Percentiles rank a stretch among this genome's conserved stretches.
Evolutionary conservation across 1,140 invertebrate genomes (phyloP).

Genomic region (Tribolium castaneum): DNA sequence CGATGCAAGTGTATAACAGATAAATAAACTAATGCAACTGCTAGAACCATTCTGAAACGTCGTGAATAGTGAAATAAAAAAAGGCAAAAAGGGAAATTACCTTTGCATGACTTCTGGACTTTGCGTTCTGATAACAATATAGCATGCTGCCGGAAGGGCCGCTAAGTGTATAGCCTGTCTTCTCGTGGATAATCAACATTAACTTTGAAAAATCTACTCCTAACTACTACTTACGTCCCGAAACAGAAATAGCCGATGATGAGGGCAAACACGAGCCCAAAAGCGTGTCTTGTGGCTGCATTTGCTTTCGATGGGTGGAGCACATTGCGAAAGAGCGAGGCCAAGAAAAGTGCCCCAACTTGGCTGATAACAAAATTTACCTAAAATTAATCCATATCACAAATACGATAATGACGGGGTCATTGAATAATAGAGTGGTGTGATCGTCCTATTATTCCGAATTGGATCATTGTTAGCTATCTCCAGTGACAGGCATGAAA

Average conservation of each 20-base stretch:
- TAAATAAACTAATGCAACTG: constrained; percentile 83
- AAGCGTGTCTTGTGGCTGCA: constrained; percentile 76
- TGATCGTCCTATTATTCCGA: too few species aligned
- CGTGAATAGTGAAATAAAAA: constrained; percentile 9
- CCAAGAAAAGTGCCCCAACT: constrained; percentile 79
- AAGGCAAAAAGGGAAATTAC: constrained; percentile 60
- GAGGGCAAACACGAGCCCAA: constrained; percentile 80
- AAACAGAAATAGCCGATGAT: constrained; percentile 88
- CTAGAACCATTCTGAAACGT: constrained; percentile 72
- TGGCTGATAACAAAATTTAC: constrained; percentile 87
- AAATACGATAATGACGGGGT: not conserved
- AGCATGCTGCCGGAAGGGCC: constrained; percentile 79
- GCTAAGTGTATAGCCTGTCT: constrained; percentile 81
- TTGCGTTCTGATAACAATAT: constrained; percentile 74
- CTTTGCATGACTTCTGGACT: constrained; percentile 74
- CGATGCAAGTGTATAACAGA: constrained; percentile 87
- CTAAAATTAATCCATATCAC: constrained; percentile 66
- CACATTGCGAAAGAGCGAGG: constrained; percentile 78
- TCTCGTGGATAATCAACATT: constrained; percentile 1
- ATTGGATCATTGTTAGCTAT: too few species aligned
- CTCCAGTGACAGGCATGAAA: too few species aligned
- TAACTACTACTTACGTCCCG: constrained; percentile 75
- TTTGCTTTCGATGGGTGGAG: constrained; percentile 75
- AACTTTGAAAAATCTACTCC: constrained; percentile 1
- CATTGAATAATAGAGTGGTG: too few species aligned